Percentiles rank a stretch among this genome's conserved stretches.
Evolutionary conservation across 2,113 vertebrate species (phyloP).

Genomic region (Strigops habroptila): DNA sequence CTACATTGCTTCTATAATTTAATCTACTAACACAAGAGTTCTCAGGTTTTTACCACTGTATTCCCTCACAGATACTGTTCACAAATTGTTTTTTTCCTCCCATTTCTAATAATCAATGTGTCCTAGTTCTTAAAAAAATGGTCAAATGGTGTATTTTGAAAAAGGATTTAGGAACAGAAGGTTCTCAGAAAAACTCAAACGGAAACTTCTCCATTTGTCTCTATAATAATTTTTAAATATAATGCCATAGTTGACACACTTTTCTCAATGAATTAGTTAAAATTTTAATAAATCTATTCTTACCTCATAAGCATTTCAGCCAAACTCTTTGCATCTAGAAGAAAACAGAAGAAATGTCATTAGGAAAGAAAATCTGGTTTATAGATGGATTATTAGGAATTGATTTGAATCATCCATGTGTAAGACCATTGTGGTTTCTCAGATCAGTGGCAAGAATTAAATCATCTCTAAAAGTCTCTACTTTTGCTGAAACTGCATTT

Average conservation of each 20-base stretch:
- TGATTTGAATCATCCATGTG: background rate
- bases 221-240: background rate
- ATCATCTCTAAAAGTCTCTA: background rate
- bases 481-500: background rate
- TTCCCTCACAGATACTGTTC: background rate
- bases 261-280: background rate
- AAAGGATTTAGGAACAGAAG: background rate
- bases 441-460: background rate
- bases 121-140: background rate
- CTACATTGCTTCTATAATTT: background rate
- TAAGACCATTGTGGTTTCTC: background rate
- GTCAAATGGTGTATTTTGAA: background rate
- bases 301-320: conserved; percentile 99
- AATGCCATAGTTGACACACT: background rate
- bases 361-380: background rate
- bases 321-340: conserved; percentile 97
- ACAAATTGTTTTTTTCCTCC: background rate
- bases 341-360: conserved; percentile 68
- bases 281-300: conserved; percentile 13
- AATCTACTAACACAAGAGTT: background rate
- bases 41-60: background rate
- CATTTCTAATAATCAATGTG: background rate
- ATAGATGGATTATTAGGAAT: background rate
- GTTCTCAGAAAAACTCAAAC: background rate
- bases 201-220: background rate